Conservation (phyloP, 2,888 invertebrate genomes). For the Apamea anceps region DNA sequence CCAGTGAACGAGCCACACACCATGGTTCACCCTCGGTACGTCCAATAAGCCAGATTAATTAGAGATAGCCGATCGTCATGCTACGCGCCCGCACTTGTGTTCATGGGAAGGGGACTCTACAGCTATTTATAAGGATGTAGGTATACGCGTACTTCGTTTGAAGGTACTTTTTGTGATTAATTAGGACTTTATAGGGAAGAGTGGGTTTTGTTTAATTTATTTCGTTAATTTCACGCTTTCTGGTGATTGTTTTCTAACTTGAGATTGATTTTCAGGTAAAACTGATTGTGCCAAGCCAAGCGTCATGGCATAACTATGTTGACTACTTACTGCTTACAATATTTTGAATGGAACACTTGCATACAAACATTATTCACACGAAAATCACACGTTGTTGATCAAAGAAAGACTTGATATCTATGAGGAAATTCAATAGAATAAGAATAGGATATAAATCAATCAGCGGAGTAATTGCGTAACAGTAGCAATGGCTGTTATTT, state of each 20-base stretch:
- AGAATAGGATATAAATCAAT: no score
- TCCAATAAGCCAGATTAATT: slow-evolving; percentile 80
- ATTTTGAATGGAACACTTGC: not conserved
- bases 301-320: not conserved
- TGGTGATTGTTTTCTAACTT: slow-evolving; percentile 15
- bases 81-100: slow-evolving; percentile 67
- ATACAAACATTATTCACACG: not conserved
- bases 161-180: slow-evolving; percentile 39
- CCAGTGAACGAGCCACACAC: slow-evolving; percentile 55
- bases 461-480: no score
- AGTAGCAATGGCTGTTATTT: not conserved
- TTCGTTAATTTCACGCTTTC: slow-evolving; percentile 31
- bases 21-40: slow-evolving; percentile 50
- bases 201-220: slow-evolving; percentile 38
- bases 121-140: slow-evolving; percentile 43
- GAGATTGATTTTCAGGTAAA: slow-evolving; percentile 9
- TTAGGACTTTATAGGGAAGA: slow-evolving; percentile 39
- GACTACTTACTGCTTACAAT: not conserved
- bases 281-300: not conserved
- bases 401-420: not conserved
- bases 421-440: no score
- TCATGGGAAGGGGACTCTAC: slow-evolving; percentile 65
- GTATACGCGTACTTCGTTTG: slow-evolving; percentile 4
- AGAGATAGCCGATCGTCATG: slow-evolving; percentile 80
- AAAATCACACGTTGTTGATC: not conserved